These are phyloP conservation scores for Acanthococcus lagerstroemiae DNA, from an alignment of 2,888 invertebrate genomes.

Conservation along the genomic window DNA sequence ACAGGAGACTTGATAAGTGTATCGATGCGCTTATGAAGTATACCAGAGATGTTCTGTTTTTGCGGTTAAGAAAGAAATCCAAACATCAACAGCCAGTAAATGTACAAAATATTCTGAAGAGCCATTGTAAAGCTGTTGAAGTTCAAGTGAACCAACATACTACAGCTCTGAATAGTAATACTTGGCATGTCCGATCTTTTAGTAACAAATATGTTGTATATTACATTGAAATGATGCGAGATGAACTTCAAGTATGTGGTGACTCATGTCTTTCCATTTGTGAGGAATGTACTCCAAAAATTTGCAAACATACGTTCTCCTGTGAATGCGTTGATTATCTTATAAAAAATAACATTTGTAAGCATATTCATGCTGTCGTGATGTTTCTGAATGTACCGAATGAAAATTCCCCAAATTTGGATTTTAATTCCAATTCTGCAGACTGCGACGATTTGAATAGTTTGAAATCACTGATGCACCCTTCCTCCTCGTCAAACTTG, in stretches of 20 bases:
- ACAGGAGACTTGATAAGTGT: too few relatives aligned
- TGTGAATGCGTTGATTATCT: conserved; percentile 27
- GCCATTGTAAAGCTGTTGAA: background rate
- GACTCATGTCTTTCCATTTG: background rate
- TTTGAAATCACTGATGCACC: too few relatives aligned
- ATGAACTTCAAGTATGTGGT: background rate
- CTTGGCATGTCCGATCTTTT: background rate
- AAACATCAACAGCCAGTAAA: background rate
- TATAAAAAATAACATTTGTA: conserved; percentile 16
- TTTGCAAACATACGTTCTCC: conserved; percentile 25
- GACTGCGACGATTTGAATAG: background rate
- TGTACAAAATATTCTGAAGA: background rate
- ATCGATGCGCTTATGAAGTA: conserved; percentile 9
- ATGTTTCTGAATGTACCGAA: background rate
- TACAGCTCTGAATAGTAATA: background rate
- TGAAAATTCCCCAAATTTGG: background rate
- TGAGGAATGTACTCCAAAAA: conserved; percentile 3
- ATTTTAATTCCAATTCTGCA: too few relatives aligned
- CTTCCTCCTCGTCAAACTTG: too few relatives aligned
- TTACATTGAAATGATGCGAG: background rate
- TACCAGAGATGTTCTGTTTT: background rate
- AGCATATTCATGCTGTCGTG: conserved; percentile 23
- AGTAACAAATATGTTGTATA: background rate
- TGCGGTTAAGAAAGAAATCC: background rate
- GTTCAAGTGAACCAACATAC: background rate